A percentile compares a stretch with the other conserved stretches of the same genome.
Conservation (phyloP, 2,797 vertebrate species). For the Oceanodroma leucorhoa region DNA sequence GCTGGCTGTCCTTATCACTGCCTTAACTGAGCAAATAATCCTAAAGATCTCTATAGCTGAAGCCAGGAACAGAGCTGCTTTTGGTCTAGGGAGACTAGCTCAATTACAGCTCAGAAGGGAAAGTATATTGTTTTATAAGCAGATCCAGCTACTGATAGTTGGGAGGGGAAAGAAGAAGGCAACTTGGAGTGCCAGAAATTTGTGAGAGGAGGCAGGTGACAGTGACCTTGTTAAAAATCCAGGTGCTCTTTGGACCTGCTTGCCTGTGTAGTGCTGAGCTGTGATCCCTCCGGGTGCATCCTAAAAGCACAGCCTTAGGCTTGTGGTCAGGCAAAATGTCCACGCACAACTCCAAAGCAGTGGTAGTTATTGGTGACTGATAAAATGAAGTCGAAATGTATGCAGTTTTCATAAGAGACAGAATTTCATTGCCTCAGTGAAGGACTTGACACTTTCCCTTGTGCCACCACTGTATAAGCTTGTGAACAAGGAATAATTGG, state of each 20-base stretch:
- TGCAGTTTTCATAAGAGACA: neutral
- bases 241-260: neutral
- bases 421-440: neutral
- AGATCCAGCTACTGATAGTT: neutral
- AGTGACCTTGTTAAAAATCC: neutral
- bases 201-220: neutral
- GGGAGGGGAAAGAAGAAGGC: neutral
- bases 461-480: neutral
- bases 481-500: neutral
- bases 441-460: neutral
- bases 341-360: neutral
- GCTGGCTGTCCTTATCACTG: neutral
- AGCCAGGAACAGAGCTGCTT: neutral
- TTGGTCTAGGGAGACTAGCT: neutral
- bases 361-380: neutral
- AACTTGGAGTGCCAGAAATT: neutral
- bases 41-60: neutral
- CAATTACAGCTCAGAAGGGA: neutral
- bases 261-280: neutral
- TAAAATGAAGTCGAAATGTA: neutral
- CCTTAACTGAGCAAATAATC: neutral
- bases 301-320: accelerated
- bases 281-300: neutral
- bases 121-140: neutral
- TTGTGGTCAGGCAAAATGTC: neutral